Evolutionary conservation across 2,888 invertebrate genomes (phyloP), one percentile per base, ranked within the genome.

Genomic region (Thecophora atra): DNA sequence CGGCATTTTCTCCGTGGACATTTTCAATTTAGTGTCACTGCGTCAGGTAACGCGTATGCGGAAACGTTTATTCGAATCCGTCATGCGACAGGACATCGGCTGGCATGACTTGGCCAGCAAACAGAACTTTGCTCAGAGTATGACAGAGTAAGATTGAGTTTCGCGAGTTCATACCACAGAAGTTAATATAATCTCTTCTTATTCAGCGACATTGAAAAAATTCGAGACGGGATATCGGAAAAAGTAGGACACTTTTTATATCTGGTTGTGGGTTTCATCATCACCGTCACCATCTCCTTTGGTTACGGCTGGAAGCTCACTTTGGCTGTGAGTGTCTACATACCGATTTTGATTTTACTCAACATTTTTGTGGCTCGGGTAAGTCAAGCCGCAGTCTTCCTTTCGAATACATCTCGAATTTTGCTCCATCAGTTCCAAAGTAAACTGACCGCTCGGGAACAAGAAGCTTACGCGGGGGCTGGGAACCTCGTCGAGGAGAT

Each of bases 231-330:
- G 4, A 93, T 95, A 28, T 94, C 94, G 0, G 95, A 95, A 84
- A 96, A 96, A 86, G 89, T 95, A 17, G 91, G 93, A 0, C 91
- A 93, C 82, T 90, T 94, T 79, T 87, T 93, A 0, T 93, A 93
- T 82, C 72, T 86, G 52, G 76, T 86, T 11, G 77, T 85, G 21
- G 83, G 84, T 0, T 86, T 86, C 64, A 75, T 86, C 19, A 83
- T 94, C 91, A 86, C 89, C 89, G 82, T 88, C 89, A 82, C 89
- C 90, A 90, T 94, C 70, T 94, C 95, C 0, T 91, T 96, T 82
- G 86, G 89, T 0, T 93, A 93, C 82, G 95, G 96, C 63, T 96
- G 96, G 96, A 91, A 95, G 82, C 87, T 97, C 65, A 95, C 96
- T 0, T 85, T 95, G 42, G 93, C 95, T 60, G 92, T 95, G 67